Conservation (phyloP, 1,140 invertebrate genomes). For the Bradysia coprophila region DNA sequence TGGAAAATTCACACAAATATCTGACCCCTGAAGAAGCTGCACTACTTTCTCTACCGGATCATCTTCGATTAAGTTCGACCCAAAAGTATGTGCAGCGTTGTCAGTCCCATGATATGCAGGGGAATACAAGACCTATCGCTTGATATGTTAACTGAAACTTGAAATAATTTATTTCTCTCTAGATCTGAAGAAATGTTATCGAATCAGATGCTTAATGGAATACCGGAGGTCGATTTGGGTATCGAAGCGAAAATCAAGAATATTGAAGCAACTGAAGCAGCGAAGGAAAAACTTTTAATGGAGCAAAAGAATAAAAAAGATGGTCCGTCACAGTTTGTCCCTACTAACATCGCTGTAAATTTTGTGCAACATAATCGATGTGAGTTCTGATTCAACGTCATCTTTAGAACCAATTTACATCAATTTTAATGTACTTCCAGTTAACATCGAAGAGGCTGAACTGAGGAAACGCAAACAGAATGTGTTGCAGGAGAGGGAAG, state of each 20-base stretch:
- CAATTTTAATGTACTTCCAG: conserved; percentile 29
- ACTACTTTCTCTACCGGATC: conserved; percentile 66
- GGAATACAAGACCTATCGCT: not conserved
- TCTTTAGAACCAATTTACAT: conserved; percentile 2
- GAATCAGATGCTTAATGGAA: conserved; percentile 98
- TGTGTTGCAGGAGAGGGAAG: conserved; percentile 27
- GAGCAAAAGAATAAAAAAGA: conserved; percentile 83
- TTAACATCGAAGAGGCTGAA: conserved; percentile 61
- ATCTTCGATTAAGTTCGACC: conserved; percentile 60
- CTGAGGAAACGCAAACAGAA: conserved; percentile 34
- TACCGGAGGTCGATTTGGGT: conserved; percentile 98
- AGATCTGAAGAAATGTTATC: conserved; percentile 96
- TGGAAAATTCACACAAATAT: conserved; percentile 34
- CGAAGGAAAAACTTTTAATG: conserved; percentile 77
- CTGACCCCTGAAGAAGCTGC: conserved; percentile 74
- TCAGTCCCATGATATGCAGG: too few relatives aligned
- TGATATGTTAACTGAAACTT: too few relatives aligned
- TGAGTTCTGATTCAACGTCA: conserved; percentile 22
- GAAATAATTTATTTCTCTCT: too few relatives aligned
- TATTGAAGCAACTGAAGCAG: conserved; percentile 95
- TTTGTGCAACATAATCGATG: conserved; percentile 94
- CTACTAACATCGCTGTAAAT: conserved; percentile 94
- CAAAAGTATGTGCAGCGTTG: too few relatives aligned
- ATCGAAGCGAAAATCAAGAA: conserved; percentile 96
- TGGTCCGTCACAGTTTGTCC: conserved; percentile 90